Conservation (phyloP, 2,113 vertebrate genomes). For the Engystomops pustulosus region DNA sequence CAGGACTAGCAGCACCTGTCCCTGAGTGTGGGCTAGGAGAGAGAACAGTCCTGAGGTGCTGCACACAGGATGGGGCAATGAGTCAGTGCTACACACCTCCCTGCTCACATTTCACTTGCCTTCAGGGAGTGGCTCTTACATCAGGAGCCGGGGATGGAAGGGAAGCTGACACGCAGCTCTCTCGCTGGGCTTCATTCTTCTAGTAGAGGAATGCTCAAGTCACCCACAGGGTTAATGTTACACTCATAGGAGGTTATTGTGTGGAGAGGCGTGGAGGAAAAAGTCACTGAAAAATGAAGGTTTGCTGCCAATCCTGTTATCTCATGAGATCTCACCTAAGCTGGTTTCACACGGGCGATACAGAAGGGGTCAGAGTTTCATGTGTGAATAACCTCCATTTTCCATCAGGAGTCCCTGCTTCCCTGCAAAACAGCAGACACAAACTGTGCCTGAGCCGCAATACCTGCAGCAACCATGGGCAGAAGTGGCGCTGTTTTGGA, state of each 20-base stretch:
- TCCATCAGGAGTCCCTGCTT: no score
- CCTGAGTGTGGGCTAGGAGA: background rate
- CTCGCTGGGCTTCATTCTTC: background rate
- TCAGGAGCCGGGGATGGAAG: background rate
- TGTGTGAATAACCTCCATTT: no score
- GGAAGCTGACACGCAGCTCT: background rate
- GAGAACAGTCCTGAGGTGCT: background rate
- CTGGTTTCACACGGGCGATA: no score
- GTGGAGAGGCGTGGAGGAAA: background rate
- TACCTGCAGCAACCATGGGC: no score
- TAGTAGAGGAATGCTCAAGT: background rate
- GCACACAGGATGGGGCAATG: slow-evolving; percentile 7
- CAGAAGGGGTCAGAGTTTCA: no score
- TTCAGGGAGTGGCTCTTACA: slow-evolving; percentile 25
- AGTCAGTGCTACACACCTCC: background rate
- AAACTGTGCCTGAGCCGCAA: no score
- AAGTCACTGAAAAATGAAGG: no score
- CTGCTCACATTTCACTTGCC: background rate
- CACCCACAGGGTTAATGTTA: background rate
- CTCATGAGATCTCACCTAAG: background rate
- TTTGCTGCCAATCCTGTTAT: background rate
- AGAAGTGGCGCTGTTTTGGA: no score
- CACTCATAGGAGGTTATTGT: background rate
- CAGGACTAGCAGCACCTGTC: slow-evolving; percentile 42
- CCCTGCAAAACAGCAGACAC: no score